These are phyloP conservation scores for Dendropsophus ebraccatus DNA, from an alignment of 2,113 vertebrate species.

Conservation along the genomic window DNA sequence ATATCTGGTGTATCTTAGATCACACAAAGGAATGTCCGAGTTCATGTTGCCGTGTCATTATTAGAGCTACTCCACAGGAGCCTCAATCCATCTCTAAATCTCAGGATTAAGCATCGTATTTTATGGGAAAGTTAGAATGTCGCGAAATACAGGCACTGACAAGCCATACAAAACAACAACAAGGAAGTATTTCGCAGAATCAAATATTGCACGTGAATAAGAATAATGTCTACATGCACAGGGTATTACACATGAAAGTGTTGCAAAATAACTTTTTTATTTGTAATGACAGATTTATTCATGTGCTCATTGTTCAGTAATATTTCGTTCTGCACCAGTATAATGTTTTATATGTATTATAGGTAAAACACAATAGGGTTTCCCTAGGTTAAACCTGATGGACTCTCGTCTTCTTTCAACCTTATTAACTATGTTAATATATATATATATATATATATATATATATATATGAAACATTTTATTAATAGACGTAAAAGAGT, in stretches of 20 bases:
- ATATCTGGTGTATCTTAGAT: constrained; percentile 38
- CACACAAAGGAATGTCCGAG: constrained; percentile 37
- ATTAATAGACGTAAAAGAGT: no score
- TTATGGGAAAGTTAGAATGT: constrained; percentile 23
- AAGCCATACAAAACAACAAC: constrained; percentile 1
- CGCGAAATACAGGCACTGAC: background rate
- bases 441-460: no score
- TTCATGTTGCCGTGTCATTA: constrained; percentile 15
- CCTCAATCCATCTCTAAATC: constrained; percentile 30
- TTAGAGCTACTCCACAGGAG: constrained; percentile 14
- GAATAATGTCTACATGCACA: background rate
- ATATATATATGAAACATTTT: no score
- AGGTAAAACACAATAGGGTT: no score
- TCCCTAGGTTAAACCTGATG: no score
- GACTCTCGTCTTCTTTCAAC: no score
- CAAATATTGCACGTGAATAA: background rate
- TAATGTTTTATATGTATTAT: no score
- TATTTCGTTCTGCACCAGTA: background rate
- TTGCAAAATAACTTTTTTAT: no score
- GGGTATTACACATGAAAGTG: background rate
- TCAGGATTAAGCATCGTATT: constrained; percentile 29
- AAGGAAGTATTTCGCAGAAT: background rate
- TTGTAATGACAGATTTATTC: no score
- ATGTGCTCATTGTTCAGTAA: background rate
- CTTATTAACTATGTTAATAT: no score